A percentile compares a stretch with the other conserved stretches of the same genome.
These are phyloP conservation scores for Stratiomys singularior DNA, from an alignment of 2,888 invertebrate genomes.

Conservation along the genomic window DNA sequence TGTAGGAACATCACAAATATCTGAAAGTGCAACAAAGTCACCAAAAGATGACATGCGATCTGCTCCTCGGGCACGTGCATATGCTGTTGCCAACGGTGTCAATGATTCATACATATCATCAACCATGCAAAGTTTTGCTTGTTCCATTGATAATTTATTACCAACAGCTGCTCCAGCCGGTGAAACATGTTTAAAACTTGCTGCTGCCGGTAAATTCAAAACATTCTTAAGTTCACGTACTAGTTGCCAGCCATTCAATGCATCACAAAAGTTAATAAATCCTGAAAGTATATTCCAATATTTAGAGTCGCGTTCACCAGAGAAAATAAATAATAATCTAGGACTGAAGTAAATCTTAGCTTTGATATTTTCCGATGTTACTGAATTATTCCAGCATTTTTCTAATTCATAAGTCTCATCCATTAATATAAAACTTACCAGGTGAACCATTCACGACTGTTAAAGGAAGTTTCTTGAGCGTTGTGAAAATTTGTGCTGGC, in stretches of 20 bases:
- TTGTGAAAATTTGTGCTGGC: conserved; percentile 92
- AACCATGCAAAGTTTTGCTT: conserved; percentile 94
- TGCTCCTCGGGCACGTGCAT: conserved; percentile 95
- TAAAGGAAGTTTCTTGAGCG: conserved; percentile 80
- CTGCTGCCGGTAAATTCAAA: conserved; percentile 86
- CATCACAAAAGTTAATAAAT: conserved; percentile 97
- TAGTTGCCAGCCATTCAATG: conserved; percentile 96
- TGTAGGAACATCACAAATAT: conserved; percentile 88
- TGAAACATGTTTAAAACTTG: conserved; percentile 98
- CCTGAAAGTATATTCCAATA: conserved; percentile 64
- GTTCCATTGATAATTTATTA: conserved; percentile 76
- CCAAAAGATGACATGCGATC: conserved; percentile 99
- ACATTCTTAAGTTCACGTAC: conserved; percentile 87
- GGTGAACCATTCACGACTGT: conserved; percentile 93
- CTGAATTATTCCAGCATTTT: too few relatives aligned
- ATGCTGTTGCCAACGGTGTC: conserved; percentile 88
- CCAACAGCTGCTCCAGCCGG: conserved; percentile 98
- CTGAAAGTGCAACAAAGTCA: conserved; percentile 95
- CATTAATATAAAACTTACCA: too few relatives aligned
- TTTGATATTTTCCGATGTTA: too few relatives aligned
- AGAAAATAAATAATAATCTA: too few relatives aligned
- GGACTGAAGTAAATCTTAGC: too few relatives aligned
- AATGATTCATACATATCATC: conserved; percentile 80
- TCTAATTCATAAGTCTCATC: too few relatives aligned
- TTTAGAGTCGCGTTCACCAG: too few relatives aligned